Evolutionary conservation across 2,797 vertebrate genomes (phyloP).

Genomic region (Poecilia wingei): DNA sequence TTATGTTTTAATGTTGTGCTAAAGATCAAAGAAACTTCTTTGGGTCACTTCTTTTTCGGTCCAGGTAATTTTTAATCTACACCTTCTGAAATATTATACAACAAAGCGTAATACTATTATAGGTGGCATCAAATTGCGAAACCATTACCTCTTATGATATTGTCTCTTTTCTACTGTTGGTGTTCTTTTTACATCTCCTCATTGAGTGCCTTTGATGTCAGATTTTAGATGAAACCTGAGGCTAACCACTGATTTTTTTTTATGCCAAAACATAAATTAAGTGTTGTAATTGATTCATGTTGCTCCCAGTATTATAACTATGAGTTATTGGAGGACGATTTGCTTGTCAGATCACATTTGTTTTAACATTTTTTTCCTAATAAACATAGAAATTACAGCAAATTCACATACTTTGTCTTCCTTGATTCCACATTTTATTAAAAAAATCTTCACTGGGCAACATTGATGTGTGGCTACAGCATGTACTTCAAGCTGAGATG

Average conservation of each 20-base stretch:
- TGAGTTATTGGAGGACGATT: background rate
- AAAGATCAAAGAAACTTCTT: background rate
- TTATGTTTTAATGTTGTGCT: background rate
- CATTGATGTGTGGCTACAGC: constrained; percentile 51
- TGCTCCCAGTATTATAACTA: background rate
- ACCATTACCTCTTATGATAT: background rate
- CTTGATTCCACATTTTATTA: constrained; percentile 16
- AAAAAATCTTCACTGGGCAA: constrained; percentile 30
- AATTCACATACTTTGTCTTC: constrained; percentile 6
- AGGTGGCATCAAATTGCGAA: background rate
- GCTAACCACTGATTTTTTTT: background rate
- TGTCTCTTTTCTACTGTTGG: background rate
- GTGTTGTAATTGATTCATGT: background rate
- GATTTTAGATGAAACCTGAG: background rate
- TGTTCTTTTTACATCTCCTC: background rate
- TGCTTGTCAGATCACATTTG: background rate
- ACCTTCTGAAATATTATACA: background rate
- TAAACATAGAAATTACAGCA: background rate
- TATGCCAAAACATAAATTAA: background rate
- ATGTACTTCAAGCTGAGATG: constrained; percentile 55
- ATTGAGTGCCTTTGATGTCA: background rate
- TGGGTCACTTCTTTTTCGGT: background rate
- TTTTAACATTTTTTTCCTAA: constrained; percentile 1
- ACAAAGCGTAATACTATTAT: background rate
- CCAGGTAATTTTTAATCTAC: background rate